phyloP scores from a whole-genome alignment of 2,113 vertebrate genomes.

The Turnix velox region DNA sequence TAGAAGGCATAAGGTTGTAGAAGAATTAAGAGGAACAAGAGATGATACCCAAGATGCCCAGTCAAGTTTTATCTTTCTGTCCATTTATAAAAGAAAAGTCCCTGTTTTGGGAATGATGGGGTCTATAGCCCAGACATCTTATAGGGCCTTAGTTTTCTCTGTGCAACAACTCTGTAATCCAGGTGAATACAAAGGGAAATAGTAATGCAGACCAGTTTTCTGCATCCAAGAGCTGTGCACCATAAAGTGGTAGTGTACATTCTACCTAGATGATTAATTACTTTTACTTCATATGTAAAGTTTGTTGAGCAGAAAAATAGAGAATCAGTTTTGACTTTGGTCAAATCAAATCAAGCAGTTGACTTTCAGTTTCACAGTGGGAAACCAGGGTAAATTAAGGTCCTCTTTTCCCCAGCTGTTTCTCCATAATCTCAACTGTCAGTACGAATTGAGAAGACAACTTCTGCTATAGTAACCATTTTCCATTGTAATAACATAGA shows the following conservation, averaged over 20 bases:
- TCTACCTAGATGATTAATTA: background rate
- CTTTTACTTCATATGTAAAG: background rate
- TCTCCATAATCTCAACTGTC: background rate
- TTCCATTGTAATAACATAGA: background rate
- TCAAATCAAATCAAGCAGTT: background rate
- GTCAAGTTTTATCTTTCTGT: background rate
- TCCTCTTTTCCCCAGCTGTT: background rate
- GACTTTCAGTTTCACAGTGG: background rate
- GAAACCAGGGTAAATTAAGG: background rate
- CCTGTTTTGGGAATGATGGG: background rate
- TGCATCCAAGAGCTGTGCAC: background rate
- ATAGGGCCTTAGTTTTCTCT: background rate
- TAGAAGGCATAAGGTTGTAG: background rate
- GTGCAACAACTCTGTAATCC: background rate
- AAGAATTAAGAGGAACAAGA: background rate
- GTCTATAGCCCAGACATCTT: background rate
- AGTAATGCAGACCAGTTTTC: background rate
- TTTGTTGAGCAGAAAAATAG: fast-evolving
- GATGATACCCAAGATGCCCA: background rate
- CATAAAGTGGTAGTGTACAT: background rate
- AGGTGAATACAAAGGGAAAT: background rate
- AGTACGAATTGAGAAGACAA: background rate
- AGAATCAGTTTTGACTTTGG: background rate
- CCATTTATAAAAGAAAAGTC: background rate
- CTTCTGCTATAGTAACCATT: background rate